Percentiles rank a stretch among this genome's conserved stretches.
These are phyloP conservation scores for Eidolon helvum DNA, from an alignment of 2,113 vertebrate genomes.

Conservation along the genomic window DNA sequence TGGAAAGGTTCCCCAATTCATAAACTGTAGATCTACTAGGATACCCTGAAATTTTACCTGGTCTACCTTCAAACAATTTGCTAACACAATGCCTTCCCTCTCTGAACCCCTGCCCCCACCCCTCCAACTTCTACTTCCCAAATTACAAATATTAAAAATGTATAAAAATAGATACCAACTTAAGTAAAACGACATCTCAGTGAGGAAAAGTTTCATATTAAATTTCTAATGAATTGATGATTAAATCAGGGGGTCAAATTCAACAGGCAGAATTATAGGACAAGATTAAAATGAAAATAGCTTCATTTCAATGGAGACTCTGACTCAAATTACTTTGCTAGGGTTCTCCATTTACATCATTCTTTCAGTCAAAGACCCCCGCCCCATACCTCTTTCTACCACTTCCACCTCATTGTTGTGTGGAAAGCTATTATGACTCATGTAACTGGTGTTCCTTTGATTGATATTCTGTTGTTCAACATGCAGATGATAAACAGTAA, in stretches of 20 bases:
- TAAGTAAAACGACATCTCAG: not conserved
- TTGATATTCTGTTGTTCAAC: not conserved
- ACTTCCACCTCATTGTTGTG: not conserved
- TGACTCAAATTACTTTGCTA: not conserved
- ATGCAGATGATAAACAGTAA: not conserved
- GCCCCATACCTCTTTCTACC: not conserved
- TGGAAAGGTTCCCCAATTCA: not conserved
- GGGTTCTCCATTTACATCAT: not conserved
- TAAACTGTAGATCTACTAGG: not conserved
- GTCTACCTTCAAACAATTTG: not conserved
- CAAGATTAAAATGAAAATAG: constrained; percentile 14
- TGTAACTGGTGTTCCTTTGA: not conserved
- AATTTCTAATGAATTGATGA: constrained; percentile 27
- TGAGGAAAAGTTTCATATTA: not conserved
- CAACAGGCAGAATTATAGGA: not conserved
- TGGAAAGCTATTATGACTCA: not conserved
- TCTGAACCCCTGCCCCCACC: not conserved
- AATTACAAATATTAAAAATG: not conserved
- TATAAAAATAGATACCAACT: constrained; percentile 17
- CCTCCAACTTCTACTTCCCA: not conserved
- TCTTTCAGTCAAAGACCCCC: not conserved
- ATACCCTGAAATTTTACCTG: not conserved
- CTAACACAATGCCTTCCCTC: not conserved
- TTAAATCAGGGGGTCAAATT: constrained; percentile 7
- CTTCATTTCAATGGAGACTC: constrained; percentile 26